Conservation (phyloP, 2,888 invertebrate genomes). For the Kuschelorhynchus macadamiae region DNA sequence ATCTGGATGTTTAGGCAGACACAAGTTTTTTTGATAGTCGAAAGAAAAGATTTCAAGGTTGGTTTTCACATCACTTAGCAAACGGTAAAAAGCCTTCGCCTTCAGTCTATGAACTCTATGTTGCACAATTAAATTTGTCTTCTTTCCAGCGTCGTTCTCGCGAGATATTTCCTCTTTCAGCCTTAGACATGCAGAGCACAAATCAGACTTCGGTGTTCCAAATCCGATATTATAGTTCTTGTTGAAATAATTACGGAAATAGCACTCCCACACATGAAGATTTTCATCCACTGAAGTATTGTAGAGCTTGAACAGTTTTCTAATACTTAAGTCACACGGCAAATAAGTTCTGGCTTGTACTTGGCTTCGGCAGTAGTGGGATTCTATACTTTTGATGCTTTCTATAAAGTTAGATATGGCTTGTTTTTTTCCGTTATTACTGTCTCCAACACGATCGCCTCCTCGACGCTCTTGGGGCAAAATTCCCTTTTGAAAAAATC, state of each 20-base stretch:
- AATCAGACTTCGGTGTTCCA: slow-evolving; percentile 25
- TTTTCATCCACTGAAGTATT: no score
- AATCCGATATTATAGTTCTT: slow-evolving; percentile 22
- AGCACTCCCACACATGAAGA: slow-evolving; percentile 14
- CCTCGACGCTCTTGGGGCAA: background rate
- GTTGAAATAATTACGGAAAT: slow-evolving; percentile 23
- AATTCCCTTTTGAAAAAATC: slow-evolving; percentile 17
- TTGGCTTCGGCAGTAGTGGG: no score
- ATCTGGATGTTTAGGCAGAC: slow-evolving; percentile 60
- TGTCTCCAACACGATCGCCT: background rate
- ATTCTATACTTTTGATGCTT: no score
- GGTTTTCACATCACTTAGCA: no score
- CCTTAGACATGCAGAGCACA: slow-evolving; percentile 13
- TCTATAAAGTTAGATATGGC: no score
- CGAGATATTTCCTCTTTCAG: no score
- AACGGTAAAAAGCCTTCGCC: no score
- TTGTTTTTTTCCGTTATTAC: background rate
- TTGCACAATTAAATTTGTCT: background rate
- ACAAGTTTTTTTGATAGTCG: slow-evolving; percentile 7
- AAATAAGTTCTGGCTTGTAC: background rate
- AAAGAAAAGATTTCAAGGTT: no score
- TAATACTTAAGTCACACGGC: slow-evolving; percentile 24
- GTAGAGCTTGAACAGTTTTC: slow-evolving; percentile 17
- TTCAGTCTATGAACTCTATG: background rate
- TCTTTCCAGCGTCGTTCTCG: no score